Base-by-base conservation (phyloP, 2,888 invertebrate genomes). In the Yponomeuta plumbellus region DNA sequence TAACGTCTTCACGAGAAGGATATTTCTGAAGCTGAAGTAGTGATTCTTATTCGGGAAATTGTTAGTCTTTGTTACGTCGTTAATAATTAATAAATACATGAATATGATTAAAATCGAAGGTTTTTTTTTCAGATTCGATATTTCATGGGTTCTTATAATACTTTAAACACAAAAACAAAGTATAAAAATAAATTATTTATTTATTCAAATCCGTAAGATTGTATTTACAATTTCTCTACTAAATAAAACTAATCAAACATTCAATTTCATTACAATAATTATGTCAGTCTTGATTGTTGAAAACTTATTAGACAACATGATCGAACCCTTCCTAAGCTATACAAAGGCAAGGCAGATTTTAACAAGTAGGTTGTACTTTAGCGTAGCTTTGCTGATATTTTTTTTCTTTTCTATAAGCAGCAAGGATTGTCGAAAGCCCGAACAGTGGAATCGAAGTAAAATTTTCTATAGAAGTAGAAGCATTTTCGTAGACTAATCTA, bases 221-320 rank as follows among this genome's bases (percentile, higher is more conserved):
- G 76, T 84, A 86, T 82, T 81, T 81, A 84, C 80, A 83, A 78
- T 44, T 13, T 34, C 10, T 65, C 13, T 52, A 52, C 17, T 13
- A 3, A 52, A 52, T 52, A 17, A 52, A 65, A 59, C 40, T 59
- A 58, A 80, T 52, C 76, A 79, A 73, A 79, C 75, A 80, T 81
- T 83, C 82, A 81, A 83, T 81, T 52, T 44, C 11, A 44, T 44
- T 44, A 44, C 44, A 10, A 44, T 80, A n/a, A n/a, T n/a, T n/a
- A 84, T 83, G 81, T 90, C 90, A 90, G 90, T 89, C 90, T 90
- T 88, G 76, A 81, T 82, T 85, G 86, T 83, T 88, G 86, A 86
- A 63, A 63, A 80, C 44, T 52, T 52, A 52, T 17, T 52, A 52
- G 13, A 52, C 44, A 52, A 17, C 17, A 17, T 10, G 1, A 52